Percentiles rank a stretch among this genome's conserved stretches.
These are phyloP conservation scores for Rhabdomys dilectus DNA, from an alignment of 2,113 vertebrate genomes.

Conservation along the genomic window DNA sequence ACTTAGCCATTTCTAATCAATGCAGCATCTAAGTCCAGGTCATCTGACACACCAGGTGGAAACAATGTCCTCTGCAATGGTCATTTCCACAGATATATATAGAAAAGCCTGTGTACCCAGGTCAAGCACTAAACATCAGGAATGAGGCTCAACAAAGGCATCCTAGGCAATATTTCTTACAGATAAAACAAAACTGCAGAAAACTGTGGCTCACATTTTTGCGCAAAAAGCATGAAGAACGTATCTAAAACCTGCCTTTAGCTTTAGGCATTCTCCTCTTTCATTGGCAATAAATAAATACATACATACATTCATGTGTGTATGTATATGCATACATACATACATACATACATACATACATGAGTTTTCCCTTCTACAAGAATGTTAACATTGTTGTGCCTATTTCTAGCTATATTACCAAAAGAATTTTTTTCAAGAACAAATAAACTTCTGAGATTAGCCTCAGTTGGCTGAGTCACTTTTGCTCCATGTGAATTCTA, in stretches of 20 bases:
- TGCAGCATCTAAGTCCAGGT: conserved; percentile 21
- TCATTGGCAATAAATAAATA: not conserved
- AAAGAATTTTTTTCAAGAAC: conserved; percentile 49
- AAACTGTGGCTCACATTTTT: not conserved
- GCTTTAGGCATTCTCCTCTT: conserved; percentile 12
- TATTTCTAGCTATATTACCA: conserved; percentile 49
- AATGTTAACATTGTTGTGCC: not conserved
- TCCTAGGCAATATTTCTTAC: conserved; percentile 26
- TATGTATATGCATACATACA: not conserved
- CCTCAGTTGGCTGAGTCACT: conserved; percentile 72
- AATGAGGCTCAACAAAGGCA: not conserved
- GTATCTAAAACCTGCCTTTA: conserved; percentile 43
- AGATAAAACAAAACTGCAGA: not conserved
- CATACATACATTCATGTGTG: not conserved
- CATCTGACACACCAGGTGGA: not conserved
- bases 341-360: not conserved
- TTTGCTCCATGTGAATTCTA: conserved; percentile 74
- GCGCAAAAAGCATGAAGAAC: not conserved
- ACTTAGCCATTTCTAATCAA: not conserved
- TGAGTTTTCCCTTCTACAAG: not conserved
- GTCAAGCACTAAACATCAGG: not conserved
- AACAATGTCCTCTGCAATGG: not conserved
- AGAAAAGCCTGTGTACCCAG: not conserved
- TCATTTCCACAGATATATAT: conserved; percentile 44
- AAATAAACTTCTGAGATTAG: conserved; percentile 38